Conservation (phyloP, 1,140 invertebrate genomes). For the Orius insidiosus region DNA sequence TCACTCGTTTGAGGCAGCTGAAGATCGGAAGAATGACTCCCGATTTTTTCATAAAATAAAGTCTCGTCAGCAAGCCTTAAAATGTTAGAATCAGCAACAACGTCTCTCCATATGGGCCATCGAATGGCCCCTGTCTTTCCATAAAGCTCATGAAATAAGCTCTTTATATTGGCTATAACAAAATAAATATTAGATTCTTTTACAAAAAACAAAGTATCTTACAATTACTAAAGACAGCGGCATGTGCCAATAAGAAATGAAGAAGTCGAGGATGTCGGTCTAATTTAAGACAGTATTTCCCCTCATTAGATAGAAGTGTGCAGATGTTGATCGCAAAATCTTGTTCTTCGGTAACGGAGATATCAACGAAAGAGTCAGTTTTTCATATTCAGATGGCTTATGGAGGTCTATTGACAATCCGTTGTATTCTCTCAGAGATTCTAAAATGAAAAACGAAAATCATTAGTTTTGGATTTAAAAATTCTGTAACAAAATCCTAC, state of each 20-base stretch:
- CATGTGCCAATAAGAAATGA: conserved; percentile 77
- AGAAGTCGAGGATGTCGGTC: conserved; percentile 68
- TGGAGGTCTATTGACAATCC: conserved; percentile 54
- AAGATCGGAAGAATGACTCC: background rate
- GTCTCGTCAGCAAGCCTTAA: conserved; percentile 52
- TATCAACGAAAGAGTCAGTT: conserved; percentile 71
- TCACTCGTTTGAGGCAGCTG: background rate
- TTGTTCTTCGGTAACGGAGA: conserved; percentile 96
- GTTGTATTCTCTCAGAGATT: conserved; percentile 40
- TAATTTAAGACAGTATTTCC: conserved; percentile 69
- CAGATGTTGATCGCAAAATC: conserved; percentile 97
- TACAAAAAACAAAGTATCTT: conserved; percentile 23
- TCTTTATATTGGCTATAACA: conserved; percentile 20
- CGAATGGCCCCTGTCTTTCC: conserved; percentile 47
- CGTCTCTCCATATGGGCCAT: conserved; percentile 60
- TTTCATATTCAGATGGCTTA: conserved; percentile 66
- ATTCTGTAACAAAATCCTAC: too few relatives aligned
- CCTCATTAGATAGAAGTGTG: conserved; percentile 87
- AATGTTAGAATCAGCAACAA: conserved; percentile 39
- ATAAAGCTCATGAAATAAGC: conserved; percentile 55
- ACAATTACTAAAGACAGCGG: conserved; percentile 80
- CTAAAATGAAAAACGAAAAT: too few relatives aligned
- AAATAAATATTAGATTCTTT: background rate
- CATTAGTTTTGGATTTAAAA: too few relatives aligned
- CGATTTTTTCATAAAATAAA: conserved; percentile 8